phyloP scores from a whole-genome alignment of 1,140 invertebrate genomes.

The Pachyrhynchus sulphureomaculatus region DNA sequence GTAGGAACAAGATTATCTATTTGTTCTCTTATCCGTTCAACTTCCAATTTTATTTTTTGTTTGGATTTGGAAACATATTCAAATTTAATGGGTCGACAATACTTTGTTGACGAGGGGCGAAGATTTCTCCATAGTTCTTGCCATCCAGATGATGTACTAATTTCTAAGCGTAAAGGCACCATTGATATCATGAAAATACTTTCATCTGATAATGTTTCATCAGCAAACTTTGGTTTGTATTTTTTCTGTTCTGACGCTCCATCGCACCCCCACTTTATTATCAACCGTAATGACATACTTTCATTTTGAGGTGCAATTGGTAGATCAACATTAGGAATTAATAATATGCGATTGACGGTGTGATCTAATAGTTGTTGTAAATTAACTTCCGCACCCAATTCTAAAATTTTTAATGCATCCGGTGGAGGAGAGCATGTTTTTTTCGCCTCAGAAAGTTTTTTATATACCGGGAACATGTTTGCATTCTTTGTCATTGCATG shows the following conservation, averaged over 20 bases:
- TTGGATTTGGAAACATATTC: slow-evolving; percentile 22
- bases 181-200: slow-evolving; percentile 14
- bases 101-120: slow-evolving; percentile 17
- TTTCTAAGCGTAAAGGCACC: slow-evolving; percentile 12
- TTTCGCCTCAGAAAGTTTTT: too few species aligned
- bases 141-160: background rate
- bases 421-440: too few species aligned
- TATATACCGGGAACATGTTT: too few species aligned
- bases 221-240: slow-evolving; percentile 17
- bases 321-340: too few species aligned
- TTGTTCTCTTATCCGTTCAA: background rate
- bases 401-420: too few species aligned
- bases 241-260: slow-evolving; percentile 16
- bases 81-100: slow-evolving; percentile 25
- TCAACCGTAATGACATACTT: too few species aligned
- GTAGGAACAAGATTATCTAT: background rate
- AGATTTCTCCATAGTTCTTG: slow-evolving; percentile 17
- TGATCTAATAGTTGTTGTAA: too few species aligned
- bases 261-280: slow-evolving; percentile 21
- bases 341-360: too few species aligned
- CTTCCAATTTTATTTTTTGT: background rate
- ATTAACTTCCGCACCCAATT: too few species aligned
- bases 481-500: too few species aligned
- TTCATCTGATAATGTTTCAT: background rate
- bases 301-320: too few species aligned